A percentile compares a stretch with the other conserved stretches of the same genome.
These are phyloP conservation scores for Rhabdornis inornatus DNA, from an alignment of 2,113 vertebrate genomes.

Conservation along the genomic window DNA sequence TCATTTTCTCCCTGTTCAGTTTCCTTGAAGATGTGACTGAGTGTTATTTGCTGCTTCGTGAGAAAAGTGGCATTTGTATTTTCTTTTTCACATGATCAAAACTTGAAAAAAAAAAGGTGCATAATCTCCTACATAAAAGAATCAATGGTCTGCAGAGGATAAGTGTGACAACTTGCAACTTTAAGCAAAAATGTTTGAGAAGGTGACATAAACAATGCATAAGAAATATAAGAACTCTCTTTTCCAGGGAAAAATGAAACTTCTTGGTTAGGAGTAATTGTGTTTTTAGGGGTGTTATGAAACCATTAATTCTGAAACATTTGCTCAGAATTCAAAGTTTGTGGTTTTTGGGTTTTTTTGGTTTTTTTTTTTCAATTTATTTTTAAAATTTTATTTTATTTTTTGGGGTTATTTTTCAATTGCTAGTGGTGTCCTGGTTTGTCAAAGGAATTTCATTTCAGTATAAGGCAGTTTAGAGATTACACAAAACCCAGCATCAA, in stretches of 20 bases:
- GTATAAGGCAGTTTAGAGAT: not conserved
- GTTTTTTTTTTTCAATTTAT: too few species aligned
- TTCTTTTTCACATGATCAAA: not conserved
- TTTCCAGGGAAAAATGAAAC: not conserved
- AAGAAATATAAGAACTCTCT: not conserved
- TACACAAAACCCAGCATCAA: not conserved
- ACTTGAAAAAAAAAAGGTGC: not conserved
- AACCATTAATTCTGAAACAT: not conserved
- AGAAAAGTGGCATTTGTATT: not conserved
- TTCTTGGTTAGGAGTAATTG: not conserved
- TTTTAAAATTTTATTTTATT: too few species aligned
- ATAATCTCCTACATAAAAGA: not conserved
- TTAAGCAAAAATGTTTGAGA: not conserved
- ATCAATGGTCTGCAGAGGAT: not conserved
- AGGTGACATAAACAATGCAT: not conserved
- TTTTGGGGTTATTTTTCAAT: not conserved
- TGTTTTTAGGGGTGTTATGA: not conserved
- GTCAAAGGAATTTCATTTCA: not conserved
- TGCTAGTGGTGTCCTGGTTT: not conserved
- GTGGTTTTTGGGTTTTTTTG: not conserved
- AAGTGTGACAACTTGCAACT: not conserved
- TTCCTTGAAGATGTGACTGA: not conserved
- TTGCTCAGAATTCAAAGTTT: not conserved
- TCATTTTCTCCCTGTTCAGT: not conserved
- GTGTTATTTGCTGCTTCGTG: not conserved